Percentiles rank a stretch among this genome's conserved stretches.
These are phyloP conservation scores for Daubentonia madagascariensis DNA, from an alignment of 2,113 vertebrate species.

Conservation along the genomic window DNA sequence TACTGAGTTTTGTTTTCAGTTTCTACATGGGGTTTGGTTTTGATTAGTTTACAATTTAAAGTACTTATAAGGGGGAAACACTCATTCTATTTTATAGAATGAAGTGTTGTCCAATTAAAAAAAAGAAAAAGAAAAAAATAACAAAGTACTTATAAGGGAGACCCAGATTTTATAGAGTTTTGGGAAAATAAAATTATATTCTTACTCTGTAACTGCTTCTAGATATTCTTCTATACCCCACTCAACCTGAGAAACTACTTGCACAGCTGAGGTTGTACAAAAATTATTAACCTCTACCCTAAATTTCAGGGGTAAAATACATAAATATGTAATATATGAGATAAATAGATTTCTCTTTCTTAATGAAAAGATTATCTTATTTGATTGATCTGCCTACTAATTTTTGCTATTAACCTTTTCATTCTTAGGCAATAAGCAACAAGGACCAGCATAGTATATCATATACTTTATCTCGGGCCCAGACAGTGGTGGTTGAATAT, in stretches of 20 bases:
- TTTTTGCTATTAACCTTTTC: conserved; percentile 55
- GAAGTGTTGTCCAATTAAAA: too few relatives aligned
- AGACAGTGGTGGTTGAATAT: conserved; percentile 99
- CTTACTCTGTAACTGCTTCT: not conserved
- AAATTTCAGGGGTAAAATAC: not conserved
- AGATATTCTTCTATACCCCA: not conserved
- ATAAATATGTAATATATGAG: not conserved
- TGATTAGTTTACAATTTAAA: conserved; percentile 48
- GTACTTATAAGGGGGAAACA: not conserved
- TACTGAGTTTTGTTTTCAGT: not conserved
- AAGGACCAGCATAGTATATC: conserved; percentile 99
- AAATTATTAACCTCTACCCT: not conserved
- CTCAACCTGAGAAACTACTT: not conserved
- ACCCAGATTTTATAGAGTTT: not conserved
- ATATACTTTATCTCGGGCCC: conserved; percentile 95
- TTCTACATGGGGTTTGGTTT: conserved; percentile 11
- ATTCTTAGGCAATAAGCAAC: conserved; percentile 96
- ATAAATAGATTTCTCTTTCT: not conserved
- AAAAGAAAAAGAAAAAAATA: too few relatives aligned
- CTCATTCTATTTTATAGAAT: too few relatives aligned
- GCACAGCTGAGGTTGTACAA: not conserved
- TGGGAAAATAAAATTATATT: not conserved
- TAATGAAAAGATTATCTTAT: not conserved
- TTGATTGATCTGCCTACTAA: conserved; percentile 28
- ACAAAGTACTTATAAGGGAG: not conserved